Evolutionary conservation across 53 echinoderm and acorn worm species (phyloP), one percentile per base, ranked within the genome.

Genomic region (Hippasteria phrygiana): DNA sequence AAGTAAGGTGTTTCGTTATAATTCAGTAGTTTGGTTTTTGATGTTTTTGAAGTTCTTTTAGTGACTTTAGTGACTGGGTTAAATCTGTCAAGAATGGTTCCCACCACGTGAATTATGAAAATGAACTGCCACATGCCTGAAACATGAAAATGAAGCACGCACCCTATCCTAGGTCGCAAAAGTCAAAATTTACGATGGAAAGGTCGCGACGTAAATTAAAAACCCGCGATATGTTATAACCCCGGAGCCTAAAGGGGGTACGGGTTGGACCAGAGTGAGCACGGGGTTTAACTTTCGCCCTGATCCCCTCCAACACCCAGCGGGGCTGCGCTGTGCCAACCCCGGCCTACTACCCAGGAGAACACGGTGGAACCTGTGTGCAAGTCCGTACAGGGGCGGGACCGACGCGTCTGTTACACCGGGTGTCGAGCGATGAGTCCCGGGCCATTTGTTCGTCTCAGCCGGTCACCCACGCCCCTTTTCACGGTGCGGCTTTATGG

Each of bases 131-230:
- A 4, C 14, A 11, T 12, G 17, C 9, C 41, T 16, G 43, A n/a
- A 73, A 16, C 73, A 10, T 27, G 43, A 43, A 39, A 42, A 43
- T 73, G 20, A 22, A 42, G 42, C 7, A 18, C 41, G 32, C 73
- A 13, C 42, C 43, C 41, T 73, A 24, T 73, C 26, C 32, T 42
- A 5, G 73, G 73, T 73, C 43, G 22, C 41, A 40, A 42, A 73
- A 43, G 41, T 40, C 41, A 73, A 42, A 73, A 41, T 24, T 42
- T 73, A 28, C 39, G 41, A 71, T 40, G 39, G 32, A 43, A n/a
- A 43, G 73, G 73, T 73, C 20, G 9, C 22, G 11, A 5, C 43
- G 73, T 73, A 73, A 73, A 73, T 71, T 71, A 34, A 36, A 73
- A 24, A 33, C 6, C 42, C 41, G 73, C 24, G 41, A 73, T 73